Conservation (phyloP, 1,140 invertebrate genomes). For the Brachionus paranguensis region DNA sequence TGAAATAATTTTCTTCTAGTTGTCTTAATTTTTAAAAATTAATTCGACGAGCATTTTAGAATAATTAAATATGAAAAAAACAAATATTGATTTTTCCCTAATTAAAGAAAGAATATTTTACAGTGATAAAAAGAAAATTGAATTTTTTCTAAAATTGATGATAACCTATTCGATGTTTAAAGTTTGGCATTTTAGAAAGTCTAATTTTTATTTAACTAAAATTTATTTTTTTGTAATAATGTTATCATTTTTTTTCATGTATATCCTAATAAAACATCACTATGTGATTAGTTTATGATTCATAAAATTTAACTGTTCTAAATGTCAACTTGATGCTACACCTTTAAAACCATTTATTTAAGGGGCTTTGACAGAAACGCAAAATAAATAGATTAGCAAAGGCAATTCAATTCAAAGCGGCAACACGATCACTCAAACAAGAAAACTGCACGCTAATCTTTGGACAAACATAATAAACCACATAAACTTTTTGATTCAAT, state of each 20-base stretch:
- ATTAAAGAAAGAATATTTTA: background rate
- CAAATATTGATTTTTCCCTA: background rate
- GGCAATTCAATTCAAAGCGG: background rate
- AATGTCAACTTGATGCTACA: background rate
- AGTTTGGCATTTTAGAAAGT: too few relatives aligned
- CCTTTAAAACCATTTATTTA: background rate
- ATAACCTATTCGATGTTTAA: too few relatives aligned
- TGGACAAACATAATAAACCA: background rate
- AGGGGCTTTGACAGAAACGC: background rate
- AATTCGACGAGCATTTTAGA: background rate
- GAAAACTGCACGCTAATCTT: background rate
- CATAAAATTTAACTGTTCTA: background rate
- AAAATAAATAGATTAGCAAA: background rate
- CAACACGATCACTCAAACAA: background rate
- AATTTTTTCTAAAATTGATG: too few relatives aligned
- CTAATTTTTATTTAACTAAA: too few relatives aligned
- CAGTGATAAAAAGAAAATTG: too few relatives aligned
- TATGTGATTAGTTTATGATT: background rate
- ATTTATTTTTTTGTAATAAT: background rate
- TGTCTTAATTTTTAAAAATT: background rate
- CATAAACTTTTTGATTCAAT: background rate
- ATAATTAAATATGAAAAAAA: background rate
- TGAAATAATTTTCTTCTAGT: background rate
- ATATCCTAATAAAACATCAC: too few relatives aligned
- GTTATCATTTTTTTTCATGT: background rate